Base-by-base conservation (phyloP, 2,888 invertebrate genomes). In the Keiferia lycopersicella region DNA sequence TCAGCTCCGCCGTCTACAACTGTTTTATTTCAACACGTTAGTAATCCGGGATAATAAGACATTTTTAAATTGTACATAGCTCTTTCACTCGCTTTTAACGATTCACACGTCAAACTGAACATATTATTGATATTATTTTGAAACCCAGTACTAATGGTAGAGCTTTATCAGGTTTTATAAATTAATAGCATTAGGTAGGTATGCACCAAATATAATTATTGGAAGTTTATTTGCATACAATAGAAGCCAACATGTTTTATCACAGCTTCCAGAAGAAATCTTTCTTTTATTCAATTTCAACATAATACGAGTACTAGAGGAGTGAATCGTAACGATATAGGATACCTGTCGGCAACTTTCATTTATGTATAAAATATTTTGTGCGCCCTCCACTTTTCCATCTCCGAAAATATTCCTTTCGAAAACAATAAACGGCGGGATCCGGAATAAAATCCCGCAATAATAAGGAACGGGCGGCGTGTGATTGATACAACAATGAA, bases 401-500 rank as follows among this genome's bases (percentile, higher is more conserved):
- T 71, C 69, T 64, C 70, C 78, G 78, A 81, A 78, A 80, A 76
- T 79, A 66, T 66, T 66, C 62, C 62, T 66, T 64, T 71, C 71
- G 76, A 74, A 84, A 85, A 86, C 85, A 87, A 86, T 86, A 82
- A 84, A 80, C 84, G 81, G 68, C 68, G 67, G 70, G 74, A 80
- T 79, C 77, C 80, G 73, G 72, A 71, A 70, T 72, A 73, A 78
- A 83, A 86, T 81, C 85, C 83, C 75, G 78, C 86, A 82, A 86
- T 87, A 88, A 87, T 87, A 89, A 85, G 84, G 79, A 74, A 70
- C 74, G 74, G 66, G 73, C 67, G 71, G 69, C 76, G 84, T 73
- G 81, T 89, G 89, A 89, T 90, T 90, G 89, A 90, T 89, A 89
- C 86, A 81, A 83, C 81, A 78, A 77, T 76, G 82, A 79, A 79